A percentile compares a stretch with the other conserved stretches of the same genome.
These are phyloP conservation scores for Nothocercus nigrocapillus DNA, from an alignment of 2,113 vertebrate genomes.

Conservation along the genomic window DNA sequence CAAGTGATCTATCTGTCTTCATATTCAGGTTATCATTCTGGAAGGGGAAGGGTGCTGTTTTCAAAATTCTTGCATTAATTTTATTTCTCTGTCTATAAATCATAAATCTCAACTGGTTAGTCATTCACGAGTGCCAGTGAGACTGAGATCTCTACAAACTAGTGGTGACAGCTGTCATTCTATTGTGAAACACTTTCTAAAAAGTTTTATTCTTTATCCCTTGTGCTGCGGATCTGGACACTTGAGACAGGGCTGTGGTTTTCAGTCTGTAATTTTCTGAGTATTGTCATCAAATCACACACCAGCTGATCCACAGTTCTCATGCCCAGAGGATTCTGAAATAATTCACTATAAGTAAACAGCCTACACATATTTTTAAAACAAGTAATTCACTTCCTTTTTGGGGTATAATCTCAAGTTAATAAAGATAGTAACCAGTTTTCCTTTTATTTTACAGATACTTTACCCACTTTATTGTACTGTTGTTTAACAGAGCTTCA, in stretches of 20 bases:
- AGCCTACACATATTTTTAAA: background rate
- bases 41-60: constrained; percentile 12
- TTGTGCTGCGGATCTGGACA: constrained; percentile 54
- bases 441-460: background rate
- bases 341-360: constrained; percentile 23
- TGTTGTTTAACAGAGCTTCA: background rate
- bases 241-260: constrained; percentile 51
- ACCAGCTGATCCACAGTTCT: background rate
- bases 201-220: constrained; percentile 71
- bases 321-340: constrained; percentile 49
- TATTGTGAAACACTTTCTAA: constrained; percentile 48
- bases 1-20: background rate
- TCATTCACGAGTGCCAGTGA: constrained; percentile 33
- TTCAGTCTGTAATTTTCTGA: constrained; percentile 64
- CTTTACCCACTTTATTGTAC: constrained; percentile 25
- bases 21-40: background rate
- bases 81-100: constrained; percentile 47
- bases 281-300: constrained; percentile 47
- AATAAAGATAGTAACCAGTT: background rate
- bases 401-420: constrained; percentile 29
- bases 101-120: constrained; percentile 17
- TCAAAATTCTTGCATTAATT: constrained; percentile 31
- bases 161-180: constrained; percentile 65
- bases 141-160: constrained; percentile 3
- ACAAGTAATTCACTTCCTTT: background rate